phyloP scores from a whole-genome alignment of 2,113 vertebrate species.

The Tenrec ecaudatus region DNA sequence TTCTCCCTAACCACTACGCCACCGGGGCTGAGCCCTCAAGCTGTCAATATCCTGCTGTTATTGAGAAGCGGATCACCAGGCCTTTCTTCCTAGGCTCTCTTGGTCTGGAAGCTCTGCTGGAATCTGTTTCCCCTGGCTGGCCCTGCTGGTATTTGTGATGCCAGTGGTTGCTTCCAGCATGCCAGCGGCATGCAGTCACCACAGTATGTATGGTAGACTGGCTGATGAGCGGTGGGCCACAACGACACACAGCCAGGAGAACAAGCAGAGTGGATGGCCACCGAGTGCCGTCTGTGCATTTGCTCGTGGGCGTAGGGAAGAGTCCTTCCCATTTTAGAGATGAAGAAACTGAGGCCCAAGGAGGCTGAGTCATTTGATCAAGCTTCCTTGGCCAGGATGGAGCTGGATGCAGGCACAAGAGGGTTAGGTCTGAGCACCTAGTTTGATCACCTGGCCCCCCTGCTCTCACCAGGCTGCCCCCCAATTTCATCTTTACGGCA shows the following conservation, averaged over 20 bases:
- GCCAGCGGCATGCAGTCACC: neutral
- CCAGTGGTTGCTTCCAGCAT: neutral
- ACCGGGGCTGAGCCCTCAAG: too few species aligned
- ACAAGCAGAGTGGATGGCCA: rapidly evolving
- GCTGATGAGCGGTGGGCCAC: neutral
- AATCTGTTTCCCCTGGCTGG: neutral
- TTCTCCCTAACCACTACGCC: too few species aligned
- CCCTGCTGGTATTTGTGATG: neutral
- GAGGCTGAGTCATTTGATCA: neutral
- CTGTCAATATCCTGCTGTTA: neutral
- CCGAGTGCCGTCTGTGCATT: rapidly evolving
- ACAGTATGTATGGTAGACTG: neutral
- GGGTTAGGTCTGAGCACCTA: rapidly evolving
- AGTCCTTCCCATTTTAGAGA: neutral
- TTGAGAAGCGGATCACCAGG: neutral
- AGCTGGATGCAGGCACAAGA: neutral
- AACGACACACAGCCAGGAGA: neutral
- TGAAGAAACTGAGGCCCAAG: neutral
- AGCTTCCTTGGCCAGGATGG: neutral
- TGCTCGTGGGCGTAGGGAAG: neutral
- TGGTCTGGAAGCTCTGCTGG: neutral
- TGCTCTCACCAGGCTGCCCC: too few species aligned
- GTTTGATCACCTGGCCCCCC: neutral
- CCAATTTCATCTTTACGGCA: too few species aligned
- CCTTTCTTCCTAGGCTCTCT: neutral